Base-by-base conservation (phyloP, 1,140 invertebrate genomes). In the Drosophila orosa region DNA sequence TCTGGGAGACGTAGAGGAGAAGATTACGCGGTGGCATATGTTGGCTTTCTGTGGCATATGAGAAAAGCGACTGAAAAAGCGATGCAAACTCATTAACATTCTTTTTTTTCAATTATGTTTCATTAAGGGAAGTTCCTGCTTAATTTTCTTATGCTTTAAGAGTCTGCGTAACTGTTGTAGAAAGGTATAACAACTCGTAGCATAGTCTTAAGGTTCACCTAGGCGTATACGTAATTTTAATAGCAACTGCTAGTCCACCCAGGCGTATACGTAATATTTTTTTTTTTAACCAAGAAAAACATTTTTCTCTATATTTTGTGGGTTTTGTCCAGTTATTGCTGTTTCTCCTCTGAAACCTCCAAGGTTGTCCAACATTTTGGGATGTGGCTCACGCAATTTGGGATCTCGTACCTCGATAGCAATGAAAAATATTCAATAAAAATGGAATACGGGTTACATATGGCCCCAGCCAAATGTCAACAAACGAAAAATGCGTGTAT, bases 381-480 rank as follows among this genome's bases (percentile, higher is more conserved):
- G 12, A 77, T 76, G 58, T 77, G 33, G 24, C 40, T 48, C 72
- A 77, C 72, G 74, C 24, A 58, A 33, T 61, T 31, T 27, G 8
- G 19, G 62, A 61, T 45, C 50, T 42, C 24, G 19, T 62, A 52
- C 40, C 50, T 27, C 44, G 58, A 63, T 72, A 29, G 39, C 39
- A 63, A 63, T 69, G 58, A 77, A 69, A 69, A 69, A 77, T 77
- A 77, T 77, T 77, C 63, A 77, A 77, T 77, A 77, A 62, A 77
- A 77, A 69, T 69, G 17, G 62, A 62, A 60, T 58, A 69, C 81
- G 61, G 65, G 59, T 60, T 63, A 78, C 60, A 59, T 67, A 75
- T 66, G 69, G 47, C 44, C 15, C 37, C 40, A 40, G 74, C 58
- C 35, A 63, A 81, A 65, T 81, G 72, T 66, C 71, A 74, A 48